Evolutionary conservation across 2,888 invertebrate species (phyloP).

Genomic region (Cylloceria caligata): DNA sequence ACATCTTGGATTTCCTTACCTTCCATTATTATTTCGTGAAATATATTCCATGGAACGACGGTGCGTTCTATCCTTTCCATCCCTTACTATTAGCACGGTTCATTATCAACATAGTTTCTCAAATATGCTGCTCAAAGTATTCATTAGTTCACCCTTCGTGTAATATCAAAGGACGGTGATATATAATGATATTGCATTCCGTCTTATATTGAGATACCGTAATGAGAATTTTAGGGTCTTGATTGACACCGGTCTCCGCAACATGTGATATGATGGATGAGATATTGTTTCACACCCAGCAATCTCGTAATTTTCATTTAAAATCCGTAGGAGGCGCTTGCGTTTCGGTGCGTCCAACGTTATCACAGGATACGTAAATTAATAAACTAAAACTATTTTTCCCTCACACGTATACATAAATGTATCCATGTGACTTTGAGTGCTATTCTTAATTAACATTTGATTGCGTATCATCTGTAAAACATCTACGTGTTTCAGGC

Average conservation of each 20-base stretch:
- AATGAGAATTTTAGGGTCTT: neutral
- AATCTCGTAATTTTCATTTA: too few species aligned
- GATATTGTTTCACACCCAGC: too few species aligned
- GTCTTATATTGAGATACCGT: neutral
- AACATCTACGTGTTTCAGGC: too few species aligned
- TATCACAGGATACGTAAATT: too few species aligned
- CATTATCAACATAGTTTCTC: conserved; percentile 27
- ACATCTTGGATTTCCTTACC: conserved; percentile 19
- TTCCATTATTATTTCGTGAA: conserved; percentile 46
- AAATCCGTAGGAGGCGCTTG: too few species aligned
- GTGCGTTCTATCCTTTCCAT: conserved; percentile 11
- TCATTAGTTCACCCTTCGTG: neutral
- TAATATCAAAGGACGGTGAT: neutral
- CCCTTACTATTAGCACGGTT: conserved; percentile 43
- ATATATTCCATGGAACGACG: conserved; percentile 2
- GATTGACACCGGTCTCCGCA: neutral
- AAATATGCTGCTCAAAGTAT: conserved; percentile 14
- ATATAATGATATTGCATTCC: conserved; percentile 2
- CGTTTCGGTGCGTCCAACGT: too few species aligned
- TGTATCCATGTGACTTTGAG: too few species aligned
- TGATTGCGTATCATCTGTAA: too few species aligned
- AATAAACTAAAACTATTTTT: too few species aligned
- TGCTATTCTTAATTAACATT: too few species aligned
- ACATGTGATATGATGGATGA: neutral
- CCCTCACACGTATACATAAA: too few species aligned